phyloP scores from a whole-genome alignment of 2,113 vertebrate genomes.

The Pimephales promelas region DNA sequence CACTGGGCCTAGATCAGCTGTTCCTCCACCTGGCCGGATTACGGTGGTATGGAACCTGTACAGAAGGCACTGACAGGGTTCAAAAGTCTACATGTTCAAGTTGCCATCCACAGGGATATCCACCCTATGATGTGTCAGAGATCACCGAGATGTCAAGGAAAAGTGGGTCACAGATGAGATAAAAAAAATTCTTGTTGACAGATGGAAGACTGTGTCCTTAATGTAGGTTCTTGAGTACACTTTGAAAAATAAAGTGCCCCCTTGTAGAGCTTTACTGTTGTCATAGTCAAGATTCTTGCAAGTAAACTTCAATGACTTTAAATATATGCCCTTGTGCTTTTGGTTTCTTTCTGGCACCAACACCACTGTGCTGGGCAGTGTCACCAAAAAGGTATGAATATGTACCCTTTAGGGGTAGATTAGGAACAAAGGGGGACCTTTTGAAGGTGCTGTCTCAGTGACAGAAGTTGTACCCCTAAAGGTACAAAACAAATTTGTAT shows the following conservation, averaged over 20 bases:
- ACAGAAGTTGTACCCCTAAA: background rate
- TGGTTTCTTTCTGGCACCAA: background rate
- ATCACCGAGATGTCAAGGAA: background rate
- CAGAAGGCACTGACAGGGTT: constrained; percentile 1
- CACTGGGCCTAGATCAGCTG: constrained; percentile 45
- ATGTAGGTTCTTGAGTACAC: background rate
- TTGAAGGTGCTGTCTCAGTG: background rate
- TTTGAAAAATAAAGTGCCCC: background rate
- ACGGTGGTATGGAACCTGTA: background rate
- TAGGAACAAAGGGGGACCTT: background rate
- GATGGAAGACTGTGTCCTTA: background rate
- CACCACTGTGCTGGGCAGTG: background rate
- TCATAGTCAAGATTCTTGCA: background rate
- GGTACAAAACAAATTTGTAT: background rate
- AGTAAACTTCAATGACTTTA: background rate
- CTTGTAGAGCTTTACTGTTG: background rate
- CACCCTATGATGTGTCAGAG: background rate
- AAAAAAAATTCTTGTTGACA: constrained; percentile 14
- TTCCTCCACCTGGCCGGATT: constrained; percentile 48
- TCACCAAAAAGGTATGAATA: background rate
- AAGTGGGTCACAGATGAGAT: background rate
- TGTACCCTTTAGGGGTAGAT: background rate
- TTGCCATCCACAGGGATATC: background rate
- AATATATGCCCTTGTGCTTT: background rate
- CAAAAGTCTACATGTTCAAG: constrained; percentile 12